Evolutionary conservation across 2,797 vertebrate species (phyloP).

Genomic region (Eleutherodactylus coqui): DNA sequence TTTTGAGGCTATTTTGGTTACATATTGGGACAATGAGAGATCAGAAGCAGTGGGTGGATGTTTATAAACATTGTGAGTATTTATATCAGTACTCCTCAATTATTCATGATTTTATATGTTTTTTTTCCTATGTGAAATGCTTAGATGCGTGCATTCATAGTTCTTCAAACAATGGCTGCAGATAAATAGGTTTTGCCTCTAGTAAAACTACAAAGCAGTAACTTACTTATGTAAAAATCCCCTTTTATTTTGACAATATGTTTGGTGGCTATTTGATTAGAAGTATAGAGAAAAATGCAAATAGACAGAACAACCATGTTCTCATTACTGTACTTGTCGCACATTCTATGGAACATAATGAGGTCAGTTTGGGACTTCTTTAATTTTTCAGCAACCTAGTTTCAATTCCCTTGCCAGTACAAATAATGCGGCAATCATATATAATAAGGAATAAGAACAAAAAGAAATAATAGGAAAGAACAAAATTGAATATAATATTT

Average conservation of each 20-base stretch:
- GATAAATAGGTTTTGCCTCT: not conserved
- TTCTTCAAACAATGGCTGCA: not conserved
- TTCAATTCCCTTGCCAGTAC: not conserved
- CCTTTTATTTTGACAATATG: not conserved
- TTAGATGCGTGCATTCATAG: not conserved
- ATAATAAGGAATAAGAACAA: not conserved
- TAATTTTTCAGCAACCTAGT: not conserved
- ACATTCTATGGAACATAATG: not conserved
- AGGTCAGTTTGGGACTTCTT: constrained; percentile 2
- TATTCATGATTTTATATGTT: not conserved
- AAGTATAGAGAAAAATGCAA: not conserved
- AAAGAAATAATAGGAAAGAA: not conserved
- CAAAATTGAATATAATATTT: not conserved
- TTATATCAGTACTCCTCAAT: not conserved
- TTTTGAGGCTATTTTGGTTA: no score
- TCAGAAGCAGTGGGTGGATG: not conserved
- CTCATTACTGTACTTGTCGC: constrained; percentile 9
- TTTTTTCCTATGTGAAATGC: not conserved
- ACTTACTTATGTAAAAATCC: not conserved
- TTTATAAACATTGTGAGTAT: no score
- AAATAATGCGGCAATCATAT: not conserved
- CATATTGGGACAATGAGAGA: not conserved
- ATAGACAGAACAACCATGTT: not conserved
- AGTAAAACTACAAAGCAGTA: not conserved
- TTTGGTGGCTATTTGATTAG: not conserved